Percentiles rank a stretch among this genome's conserved stretches.
These are phyloP conservation scores for Gnathochromis pfefferi DNA, from an alignment of 2,113 vertebrate species.

Conservation along the genomic window DNA sequence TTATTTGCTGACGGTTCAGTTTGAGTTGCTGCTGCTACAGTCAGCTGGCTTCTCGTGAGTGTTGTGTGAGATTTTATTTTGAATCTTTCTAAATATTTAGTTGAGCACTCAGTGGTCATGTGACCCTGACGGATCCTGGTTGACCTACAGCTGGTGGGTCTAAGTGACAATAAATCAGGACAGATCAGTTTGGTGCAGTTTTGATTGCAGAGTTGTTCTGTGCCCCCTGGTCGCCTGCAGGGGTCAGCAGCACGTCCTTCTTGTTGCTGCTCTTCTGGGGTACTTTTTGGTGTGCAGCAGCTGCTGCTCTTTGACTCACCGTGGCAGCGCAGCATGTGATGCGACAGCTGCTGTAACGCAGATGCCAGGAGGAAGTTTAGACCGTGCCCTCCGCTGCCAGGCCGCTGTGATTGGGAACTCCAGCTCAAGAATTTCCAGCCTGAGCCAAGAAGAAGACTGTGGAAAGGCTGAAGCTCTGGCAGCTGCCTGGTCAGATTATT, in stretches of 20 bases:
- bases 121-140: background rate
- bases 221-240: background rate
- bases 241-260: background rate
- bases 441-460: background rate
- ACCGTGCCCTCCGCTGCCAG: background rate
- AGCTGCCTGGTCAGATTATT: slow-evolving; percentile 14
- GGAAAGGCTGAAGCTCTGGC: background rate
- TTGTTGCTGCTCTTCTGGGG: background rate
- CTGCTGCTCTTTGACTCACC: slow-evolving; percentile 2
- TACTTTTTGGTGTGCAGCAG: background rate
- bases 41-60: background rate
- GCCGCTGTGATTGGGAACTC: background rate
- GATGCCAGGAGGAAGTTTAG: slow-evolving; percentile 9
- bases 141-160: background rate
- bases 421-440: background rate
- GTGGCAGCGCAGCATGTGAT: background rate
- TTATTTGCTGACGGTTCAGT: background rate
- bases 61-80: background rate
- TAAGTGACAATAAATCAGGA: background rate
- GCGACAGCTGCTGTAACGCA: background rate
- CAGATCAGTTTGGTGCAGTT: background rate
- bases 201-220: background rate
- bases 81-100: background rate
- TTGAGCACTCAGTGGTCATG: background rate
- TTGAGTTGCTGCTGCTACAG: background rate